Conservation (phyloP, 2,888 invertebrate genomes). For the Synergus itoensis region DNA sequence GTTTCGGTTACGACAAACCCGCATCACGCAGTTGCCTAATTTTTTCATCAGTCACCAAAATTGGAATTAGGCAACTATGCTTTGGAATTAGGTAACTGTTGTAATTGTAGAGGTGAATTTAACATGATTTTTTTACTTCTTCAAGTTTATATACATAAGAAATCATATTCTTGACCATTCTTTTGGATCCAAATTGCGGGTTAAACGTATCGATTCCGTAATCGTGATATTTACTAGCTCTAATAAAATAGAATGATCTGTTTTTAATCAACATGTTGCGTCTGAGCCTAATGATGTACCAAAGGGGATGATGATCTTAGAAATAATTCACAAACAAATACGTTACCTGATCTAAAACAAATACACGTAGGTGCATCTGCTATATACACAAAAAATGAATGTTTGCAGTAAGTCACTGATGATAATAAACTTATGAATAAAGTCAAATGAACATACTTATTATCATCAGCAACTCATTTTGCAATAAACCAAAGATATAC, state of each 20-base stretch:
- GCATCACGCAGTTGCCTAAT: neutral
- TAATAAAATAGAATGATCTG: slow-evolving; percentile 48
- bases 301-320: slow-evolving; percentile 59
- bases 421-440: neutral
- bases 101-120: no score
- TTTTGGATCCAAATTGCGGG: slow-evolving; percentile 11
- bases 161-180: neutral
- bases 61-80: neutral
- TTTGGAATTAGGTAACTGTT: neutral
- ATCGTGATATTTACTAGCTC: slow-evolving; percentile 44
- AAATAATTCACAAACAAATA: slow-evolving; percentile 67
- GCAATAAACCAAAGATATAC: neutral
- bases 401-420: slow-evolving; percentile 5
- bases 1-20: slow-evolving; percentile 33
- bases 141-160: neutral
- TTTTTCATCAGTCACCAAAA: neutral
- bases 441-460: neutral
- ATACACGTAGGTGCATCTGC: slow-evolving; percentile 43
- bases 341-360: slow-evolving; percentile 67
- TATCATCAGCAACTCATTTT: neutral
- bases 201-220: slow-evolving; percentile 29
- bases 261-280: slow-evolving; percentile 51
- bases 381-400: slow-evolving; percentile 43
- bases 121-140: slow-evolving; percentile 3
- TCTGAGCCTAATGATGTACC: slow-evolving; percentile 53